Evolutionary conservation across 2,113 vertebrate species (phyloP).

Genomic region (Tachysurus fulvidraco): DNA sequence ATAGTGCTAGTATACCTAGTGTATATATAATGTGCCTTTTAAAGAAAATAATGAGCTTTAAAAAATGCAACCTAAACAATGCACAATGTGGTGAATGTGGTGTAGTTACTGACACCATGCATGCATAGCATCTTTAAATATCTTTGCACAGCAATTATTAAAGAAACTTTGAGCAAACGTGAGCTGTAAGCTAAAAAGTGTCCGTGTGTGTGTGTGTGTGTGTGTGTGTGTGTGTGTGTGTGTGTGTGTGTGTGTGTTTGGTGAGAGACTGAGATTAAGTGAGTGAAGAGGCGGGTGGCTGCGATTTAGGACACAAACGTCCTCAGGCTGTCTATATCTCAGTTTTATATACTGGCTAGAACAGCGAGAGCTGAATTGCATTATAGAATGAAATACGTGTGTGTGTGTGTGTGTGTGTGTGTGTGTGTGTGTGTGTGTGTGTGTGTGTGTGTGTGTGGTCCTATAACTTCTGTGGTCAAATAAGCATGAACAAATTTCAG

Average conservation of each 20-base stretch:
- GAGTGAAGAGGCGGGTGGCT: background rate
- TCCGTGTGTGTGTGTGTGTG: background rate
- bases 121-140: background rate
- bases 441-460: constrained; percentile 10
- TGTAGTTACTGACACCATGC: background rate
- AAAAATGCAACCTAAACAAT: background rate
- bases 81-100: background rate
- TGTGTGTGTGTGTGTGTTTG: background rate
- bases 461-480: background rate
- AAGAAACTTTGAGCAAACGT: constrained; percentile 17
- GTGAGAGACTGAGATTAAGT: constrained; percentile 12
- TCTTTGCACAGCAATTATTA: constrained; percentile 2
- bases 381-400: background rate
- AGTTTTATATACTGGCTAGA: constrained; percentile 3
- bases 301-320: constrained; percentile 29
- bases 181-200: constrained; percentile 17
- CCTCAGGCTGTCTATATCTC: constrained; percentile 16
- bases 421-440: constrained; percentile 28
- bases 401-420: constrained; percentile 25
- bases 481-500: background rate
- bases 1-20: background rate
- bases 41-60: background rate
- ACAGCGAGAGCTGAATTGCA: constrained; percentile 3
- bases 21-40: background rate
- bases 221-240: background rate